A percentile compares a stretch with the other conserved stretches of the same genome.
These are phyloP conservation scores for Acleris laterana DNA, from an alignment of 2,888 invertebrate species.

Conservation along the genomic window DNA sequence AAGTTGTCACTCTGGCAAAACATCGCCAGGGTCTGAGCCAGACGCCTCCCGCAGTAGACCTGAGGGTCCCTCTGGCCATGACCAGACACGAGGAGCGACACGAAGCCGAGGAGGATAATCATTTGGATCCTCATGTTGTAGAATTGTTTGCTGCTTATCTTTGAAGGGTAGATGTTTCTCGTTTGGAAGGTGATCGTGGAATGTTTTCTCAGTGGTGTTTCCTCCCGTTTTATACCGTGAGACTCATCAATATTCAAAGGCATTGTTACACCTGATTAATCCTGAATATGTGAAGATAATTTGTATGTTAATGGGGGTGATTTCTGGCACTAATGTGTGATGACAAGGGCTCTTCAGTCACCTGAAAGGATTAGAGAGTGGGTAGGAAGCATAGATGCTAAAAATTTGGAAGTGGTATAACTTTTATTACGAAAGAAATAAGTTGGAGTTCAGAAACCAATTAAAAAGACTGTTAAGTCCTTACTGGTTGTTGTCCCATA, in stretches of 20 bases:
- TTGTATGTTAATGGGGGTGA: background rate
- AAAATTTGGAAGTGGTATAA: too few relatives aligned
- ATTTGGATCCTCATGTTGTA: slow-evolving; percentile 25
- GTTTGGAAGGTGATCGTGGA: background rate
- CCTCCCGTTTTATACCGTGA: slow-evolving; percentile 26
- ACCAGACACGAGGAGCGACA: slow-evolving; percentile 2
- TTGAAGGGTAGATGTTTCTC: background rate
- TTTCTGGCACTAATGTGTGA: background rate
- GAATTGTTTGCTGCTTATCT: background rate
- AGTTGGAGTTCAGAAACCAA: too few relatives aligned
- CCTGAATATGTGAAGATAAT: slow-evolving; percentile 29
- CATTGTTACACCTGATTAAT: slow-evolving; percentile 18
- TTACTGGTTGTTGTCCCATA: too few relatives aligned
- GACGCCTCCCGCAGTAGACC: slow-evolving; percentile 46
- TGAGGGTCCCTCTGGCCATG: slow-evolving; percentile 19
- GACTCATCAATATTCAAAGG: slow-evolving; percentile 18
- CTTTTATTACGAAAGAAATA: too few relatives aligned
- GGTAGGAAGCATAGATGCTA: too few relatives aligned
- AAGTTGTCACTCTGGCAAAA: slow-evolving; percentile 40
- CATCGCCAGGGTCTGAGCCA: slow-evolving; percentile 43
- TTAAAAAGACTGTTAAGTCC: too few relatives aligned
- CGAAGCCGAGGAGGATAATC: slow-evolving; percentile 4
- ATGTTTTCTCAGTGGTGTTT: background rate
- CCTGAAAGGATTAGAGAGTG: too few relatives aligned
- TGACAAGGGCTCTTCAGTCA: background rate